phyloP scores from a whole-genome alignment of 2,797 vertebrate genomes.

The Pipistrellus nathusii region DNA sequence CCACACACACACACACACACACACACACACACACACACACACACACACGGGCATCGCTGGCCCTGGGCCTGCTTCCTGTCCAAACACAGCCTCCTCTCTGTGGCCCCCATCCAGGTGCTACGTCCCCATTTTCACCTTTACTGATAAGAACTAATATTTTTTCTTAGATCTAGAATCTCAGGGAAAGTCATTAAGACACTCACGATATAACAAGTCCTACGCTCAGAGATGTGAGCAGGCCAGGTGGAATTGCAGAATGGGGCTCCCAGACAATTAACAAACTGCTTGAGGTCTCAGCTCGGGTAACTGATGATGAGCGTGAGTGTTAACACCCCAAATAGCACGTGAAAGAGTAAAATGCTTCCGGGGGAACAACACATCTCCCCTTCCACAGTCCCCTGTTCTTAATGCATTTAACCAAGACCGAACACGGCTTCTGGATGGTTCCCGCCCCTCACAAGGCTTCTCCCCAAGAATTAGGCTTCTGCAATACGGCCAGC shows the following conservation, averaged over 20 bases:
- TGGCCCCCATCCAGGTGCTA: rapidly evolving
- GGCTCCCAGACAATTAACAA: background rate
- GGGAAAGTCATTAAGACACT: background rate
- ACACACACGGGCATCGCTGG: no score
- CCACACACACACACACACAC: background rate
- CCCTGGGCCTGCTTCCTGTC: no score
- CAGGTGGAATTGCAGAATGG: background rate
- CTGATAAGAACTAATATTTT: background rate
- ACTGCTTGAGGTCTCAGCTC: background rate
- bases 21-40: no score
- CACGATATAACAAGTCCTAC: background rate
- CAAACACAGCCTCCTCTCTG: background rate
- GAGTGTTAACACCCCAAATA: background rate
- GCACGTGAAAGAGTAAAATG: background rate
- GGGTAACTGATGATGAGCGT: rapidly evolving
- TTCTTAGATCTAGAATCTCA: background rate
- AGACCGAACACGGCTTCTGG: background rate
- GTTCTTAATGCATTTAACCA: background rate
- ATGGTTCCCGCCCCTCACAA: background rate
- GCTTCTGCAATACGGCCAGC: background rate
- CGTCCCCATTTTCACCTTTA: rapidly evolving
- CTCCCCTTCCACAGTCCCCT: background rate
- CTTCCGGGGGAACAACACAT: background rate
- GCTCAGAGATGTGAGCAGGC: background rate
- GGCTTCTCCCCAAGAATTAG: background rate